These are phyloP conservation scores for Stylophora pistillata DNA, from an alignment of 64 coral and sea anemone genomes.

Conservation along the genomic window DNA sequence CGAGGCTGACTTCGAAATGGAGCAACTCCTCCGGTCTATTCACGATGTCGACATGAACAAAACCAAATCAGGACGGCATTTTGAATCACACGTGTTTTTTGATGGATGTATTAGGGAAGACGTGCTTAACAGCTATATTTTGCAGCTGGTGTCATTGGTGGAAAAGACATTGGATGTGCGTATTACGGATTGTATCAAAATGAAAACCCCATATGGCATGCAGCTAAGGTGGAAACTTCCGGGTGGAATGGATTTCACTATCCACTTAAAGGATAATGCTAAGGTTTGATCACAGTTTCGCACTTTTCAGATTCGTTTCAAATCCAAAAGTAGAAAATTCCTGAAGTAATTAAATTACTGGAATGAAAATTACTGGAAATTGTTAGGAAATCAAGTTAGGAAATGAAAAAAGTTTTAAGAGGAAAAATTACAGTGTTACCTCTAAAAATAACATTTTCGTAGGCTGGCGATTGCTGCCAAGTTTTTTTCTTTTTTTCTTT, in stretches of 20 bases:
- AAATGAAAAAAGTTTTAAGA: too few species aligned
- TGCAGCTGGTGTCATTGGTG: slow-evolving; percentile 69
- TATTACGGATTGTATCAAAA: not conserved
- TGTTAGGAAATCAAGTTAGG: too few species aligned
- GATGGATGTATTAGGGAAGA: slow-evolving; percentile 78
- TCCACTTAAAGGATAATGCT: slow-evolving; percentile 90
- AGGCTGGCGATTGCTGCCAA: too few species aligned
- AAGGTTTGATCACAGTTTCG: slow-evolving; percentile 58
- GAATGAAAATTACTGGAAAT: too few species aligned
- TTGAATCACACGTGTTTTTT: slow-evolving; percentile 91
- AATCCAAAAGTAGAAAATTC: too few species aligned
- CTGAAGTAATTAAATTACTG: too few species aligned
- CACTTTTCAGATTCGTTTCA: too few species aligned
- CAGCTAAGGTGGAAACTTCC: slow-evolving; percentile 71
- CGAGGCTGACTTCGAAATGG: slow-evolving; percentile 86
- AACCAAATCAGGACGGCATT: slow-evolving; percentile 37
- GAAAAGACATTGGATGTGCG: slow-evolving; percentile 60
- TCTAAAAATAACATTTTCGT: too few species aligned
- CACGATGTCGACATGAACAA: slow-evolving; percentile 63
- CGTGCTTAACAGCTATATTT: slow-evolving; percentile 55
- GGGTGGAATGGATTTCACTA: slow-evolving; percentile 69
- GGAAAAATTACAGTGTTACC: too few species aligned
- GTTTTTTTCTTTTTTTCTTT: too few species aligned
- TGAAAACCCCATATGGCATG: slow-evolving; percentile 89
- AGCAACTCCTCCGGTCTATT: slow-evolving; percentile 74